These are phyloP conservation scores for Macrosiphum euphorbiae DNA, from an alignment of 2,888 invertebrate genomes.

Conservation along the genomic window DNA sequence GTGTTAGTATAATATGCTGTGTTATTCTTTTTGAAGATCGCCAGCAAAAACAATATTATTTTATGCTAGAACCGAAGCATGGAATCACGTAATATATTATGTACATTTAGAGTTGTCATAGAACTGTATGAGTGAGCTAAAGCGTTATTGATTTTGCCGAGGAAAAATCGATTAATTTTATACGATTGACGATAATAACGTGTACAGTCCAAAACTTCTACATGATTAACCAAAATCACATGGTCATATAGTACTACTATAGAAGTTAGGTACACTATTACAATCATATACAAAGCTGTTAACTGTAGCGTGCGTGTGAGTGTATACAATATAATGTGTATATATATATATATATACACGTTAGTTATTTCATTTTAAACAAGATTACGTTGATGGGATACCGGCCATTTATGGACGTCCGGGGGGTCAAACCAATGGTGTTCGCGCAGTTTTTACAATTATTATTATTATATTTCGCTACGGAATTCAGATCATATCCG, in stretches of 20 bases:
- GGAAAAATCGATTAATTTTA: not conserved
- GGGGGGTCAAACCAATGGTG: conserved; percentile 43
- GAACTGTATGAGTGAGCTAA: not conserved
- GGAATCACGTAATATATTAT: too few species aligned
- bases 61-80: not conserved
- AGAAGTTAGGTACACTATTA: not conserved
- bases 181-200: not conserved
- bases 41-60: not conserved
- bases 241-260: not conserved
- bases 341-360: not conserved
- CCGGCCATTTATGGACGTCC: conserved; percentile 36
- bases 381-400: conserved; percentile 34
- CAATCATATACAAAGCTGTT: not conserved
- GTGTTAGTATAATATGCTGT: not conserved
- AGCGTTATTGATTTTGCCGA: not conserved
- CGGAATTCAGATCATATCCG: conserved; percentile 62
- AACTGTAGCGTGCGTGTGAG: not conserved
- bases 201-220: not conserved
- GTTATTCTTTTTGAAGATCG: not conserved
- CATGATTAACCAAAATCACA: not conserved
- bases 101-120: not conserved
- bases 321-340: not conserved
- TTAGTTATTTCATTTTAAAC: conserved; percentile 46
- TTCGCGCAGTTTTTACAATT: conserved; percentile 44
- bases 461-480: conserved; percentile 48